These are phyloP conservation scores for Ischnura elegans DNA, from an alignment of 2,888 invertebrate species.

Conservation along the genomic window DNA sequence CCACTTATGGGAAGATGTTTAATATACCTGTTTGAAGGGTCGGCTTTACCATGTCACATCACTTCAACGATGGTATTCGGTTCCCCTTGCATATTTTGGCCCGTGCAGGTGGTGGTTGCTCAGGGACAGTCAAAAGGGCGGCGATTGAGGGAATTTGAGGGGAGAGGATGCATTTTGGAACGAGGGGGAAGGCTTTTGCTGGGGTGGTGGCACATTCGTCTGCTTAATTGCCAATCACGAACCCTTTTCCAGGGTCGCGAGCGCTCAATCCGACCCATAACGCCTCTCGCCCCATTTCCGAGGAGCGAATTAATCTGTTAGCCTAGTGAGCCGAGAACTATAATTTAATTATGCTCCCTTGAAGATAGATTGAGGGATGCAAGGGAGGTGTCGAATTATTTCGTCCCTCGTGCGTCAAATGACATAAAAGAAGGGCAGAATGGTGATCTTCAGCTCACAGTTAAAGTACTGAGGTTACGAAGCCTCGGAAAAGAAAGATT, in stretches of 20 bases:
- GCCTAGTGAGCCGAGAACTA: conserved; percentile 52
- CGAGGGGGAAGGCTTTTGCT: background rate
- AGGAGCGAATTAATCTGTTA: conserved; percentile 50
- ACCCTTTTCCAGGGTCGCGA: conserved; percentile 45
- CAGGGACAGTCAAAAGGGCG: background rate
- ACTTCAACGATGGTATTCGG: background rate
- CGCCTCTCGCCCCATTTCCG: conserved; percentile 36
- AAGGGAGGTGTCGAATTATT: background rate
- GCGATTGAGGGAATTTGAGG: background rate
- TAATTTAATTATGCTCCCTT: conserved; percentile 40
- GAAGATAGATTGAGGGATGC: too few species aligned
- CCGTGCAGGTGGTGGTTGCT: background rate
- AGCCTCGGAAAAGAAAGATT: background rate
- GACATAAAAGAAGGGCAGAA: background rate
- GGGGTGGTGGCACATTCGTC: background rate
- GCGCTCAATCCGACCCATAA: conserved; percentile 44
- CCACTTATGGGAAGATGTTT: too few species aligned
- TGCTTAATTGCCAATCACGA: conserved; percentile 45
- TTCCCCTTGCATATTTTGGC: background rate
- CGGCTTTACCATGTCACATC: background rate
- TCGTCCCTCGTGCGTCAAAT: conserved; percentile 39
- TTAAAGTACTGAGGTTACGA: background rate
- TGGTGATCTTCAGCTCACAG: background rate
- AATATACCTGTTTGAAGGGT: too few species aligned
- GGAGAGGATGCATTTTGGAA: background rate